Base-by-base conservation (phyloP, 2,797 vertebrate species). In the Xenopus petersii region DNA sequence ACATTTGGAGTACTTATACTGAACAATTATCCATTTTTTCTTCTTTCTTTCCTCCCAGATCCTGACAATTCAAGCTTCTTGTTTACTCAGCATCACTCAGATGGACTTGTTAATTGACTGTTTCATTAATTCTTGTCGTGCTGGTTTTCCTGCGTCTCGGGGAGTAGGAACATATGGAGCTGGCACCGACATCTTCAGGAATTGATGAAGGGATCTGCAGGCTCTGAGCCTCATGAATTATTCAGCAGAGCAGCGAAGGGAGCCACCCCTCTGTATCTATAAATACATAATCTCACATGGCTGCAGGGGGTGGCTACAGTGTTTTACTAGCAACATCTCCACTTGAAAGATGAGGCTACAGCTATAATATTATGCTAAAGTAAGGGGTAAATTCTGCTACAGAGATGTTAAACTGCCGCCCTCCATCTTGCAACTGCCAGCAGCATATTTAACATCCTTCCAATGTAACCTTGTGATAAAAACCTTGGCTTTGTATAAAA, bases 111-210 rank as follows among this genome's bases (percentile, higher is more conserved):
- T 79, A 79, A 79, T 79, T 74, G 71, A 74, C 71, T 79, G 71
- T 79, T 79, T 79, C 77, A 79, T 79, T 79, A 79, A 74, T 70
- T 79, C 54, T 70, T 49, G 30, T 55, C 77, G 58, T 74, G 67
- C 76, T 65, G 71, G 17, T 71, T 67, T 21, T 65, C 67, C 66
- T 65, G 66, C 51, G 4, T 64, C 64, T 71, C 71, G 54, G 71
- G 71, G 71, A 79, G 76, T 65, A 70, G 59, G 71, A 79, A 74
- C 77, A 79, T 74, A 79, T 79, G 77, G 71, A 21, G 66, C 71
- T 66, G 63, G 71, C 77, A 66, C 26, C 30, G 33, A 55, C 46
- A 70, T 70, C 77, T 62, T 62, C 26, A 66, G 71, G 67, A 70
- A 65, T 67, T 54, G 46, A 56, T 21, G 61, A 48, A 67, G 62